Evolutionary conservation across 1,140 invertebrate species (phyloP), one percentile per base, ranked within the genome.

Genomic region (Ganaspis sp.): DNA sequence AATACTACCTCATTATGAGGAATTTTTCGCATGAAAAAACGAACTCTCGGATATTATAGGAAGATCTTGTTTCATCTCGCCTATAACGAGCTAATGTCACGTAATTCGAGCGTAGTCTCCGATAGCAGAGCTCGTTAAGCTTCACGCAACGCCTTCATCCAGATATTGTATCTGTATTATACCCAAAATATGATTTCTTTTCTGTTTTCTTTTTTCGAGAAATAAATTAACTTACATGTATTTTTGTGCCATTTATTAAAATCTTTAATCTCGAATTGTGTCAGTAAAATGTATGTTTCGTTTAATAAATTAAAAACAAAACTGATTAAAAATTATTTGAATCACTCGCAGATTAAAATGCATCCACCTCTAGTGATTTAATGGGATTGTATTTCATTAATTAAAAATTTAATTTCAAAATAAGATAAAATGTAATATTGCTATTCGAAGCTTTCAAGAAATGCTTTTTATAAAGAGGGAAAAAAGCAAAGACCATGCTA

Each of bases 41-140:
- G 9, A 64, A 64, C 29, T 64, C 23, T 5, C 11, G 26, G 54
- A 29, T 64, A 64, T 49, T 49, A 29, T 64, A 64, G 54, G 54
- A 64, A 26, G 21, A 64, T 64, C 54, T 12, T 23, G 54, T 64
- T 64, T 64, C 54, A 64, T 23, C 11, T 26, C 54, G 54, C 21
- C 54, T 29, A 29, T 26, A 64, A 64, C 54, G 54, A 64, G 21
- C 54, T 26, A 29, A 64, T 64, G 54, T 64, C 54, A 64, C 54
- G 54, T 64, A 64, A 64, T 64, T 64, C 54, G 54, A 58, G 54
- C 21, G 29, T 26, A 64, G 19, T 23, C 8, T 64, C 54, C 0
- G 54, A 23, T 49, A 49, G 26, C 54, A 29, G 54, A 64, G 23
- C 54, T 64, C 11, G 54, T 64, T 64, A 64, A 64, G 54, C 23